Percentiles rank a stretch among this genome's conserved stretches.
Evolutionary conservation across 2,797 vertebrate species (phyloP).

Genomic region (Spondyliosoma cantharus): DNA sequence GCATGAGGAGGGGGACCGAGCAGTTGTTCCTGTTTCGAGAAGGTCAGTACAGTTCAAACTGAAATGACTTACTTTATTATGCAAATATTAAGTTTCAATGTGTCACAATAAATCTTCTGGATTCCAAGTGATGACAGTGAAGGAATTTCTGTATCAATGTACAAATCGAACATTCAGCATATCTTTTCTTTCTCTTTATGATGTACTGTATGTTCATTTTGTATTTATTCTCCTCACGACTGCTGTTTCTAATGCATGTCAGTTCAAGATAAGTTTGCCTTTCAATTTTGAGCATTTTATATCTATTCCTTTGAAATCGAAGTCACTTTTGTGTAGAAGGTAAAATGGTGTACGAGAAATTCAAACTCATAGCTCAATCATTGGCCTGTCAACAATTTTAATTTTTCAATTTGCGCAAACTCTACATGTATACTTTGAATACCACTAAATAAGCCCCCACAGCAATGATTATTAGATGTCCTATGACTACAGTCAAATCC

Average conservation of each 20-base stretch:
- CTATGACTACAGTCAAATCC: neutral
- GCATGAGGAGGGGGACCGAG: neutral
- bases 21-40: neutral
- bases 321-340: conserved; percentile 42
- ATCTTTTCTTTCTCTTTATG: neutral
- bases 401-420: conserved; percentile 67
- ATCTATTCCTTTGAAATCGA: conserved; percentile 24
- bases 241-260: neutral
- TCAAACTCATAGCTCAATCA: conserved; percentile 27
- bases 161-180: neutral
- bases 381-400: conserved; percentile 48
- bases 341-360: conserved; percentile 55
- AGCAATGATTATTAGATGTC: neutral
- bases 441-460: neutral
- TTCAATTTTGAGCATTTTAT: conserved; percentile 16
- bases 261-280: conserved; percentile 5
- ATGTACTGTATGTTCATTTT: conserved; percentile 26
- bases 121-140: neutral
- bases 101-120: neutral
- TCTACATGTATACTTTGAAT: conserved; percentile 19
- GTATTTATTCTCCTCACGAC: conserved; percentile 12
- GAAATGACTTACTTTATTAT: neutral
- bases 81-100: neutral
- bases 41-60: neutral
- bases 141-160: neutral